Base-by-base conservation (phyloP, 2,797 vertebrate species). In the Decapterus maruadsi region DNA sequence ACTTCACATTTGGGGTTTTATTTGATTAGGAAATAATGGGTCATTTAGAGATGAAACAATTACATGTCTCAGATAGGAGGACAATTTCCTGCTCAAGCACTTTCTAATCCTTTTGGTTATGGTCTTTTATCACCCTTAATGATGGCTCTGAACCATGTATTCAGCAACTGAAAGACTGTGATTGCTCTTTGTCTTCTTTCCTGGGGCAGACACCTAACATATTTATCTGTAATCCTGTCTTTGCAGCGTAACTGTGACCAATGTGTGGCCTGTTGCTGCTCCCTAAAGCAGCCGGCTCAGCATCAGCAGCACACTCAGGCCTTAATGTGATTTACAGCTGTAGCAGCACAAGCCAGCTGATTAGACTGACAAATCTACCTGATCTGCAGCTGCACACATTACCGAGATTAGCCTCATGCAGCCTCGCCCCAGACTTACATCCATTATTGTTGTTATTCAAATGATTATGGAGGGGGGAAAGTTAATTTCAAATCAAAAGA, bases 161-260 rank as follows among this genome's bases (percentile, higher is more conserved):
- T 77, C 78, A 77, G 77, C 71, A 40, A 63, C 80, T 65, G 80
- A 82, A 72, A 73, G 81, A 83, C 78, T 77, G 77, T 63, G 83
- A 88, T 91, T 88, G 84, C 87, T 87, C 88, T 84, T 91, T 86
- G 85, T 89, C 90, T 81, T 86, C 77, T 86, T 80, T 85, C 87
- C 86, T 51, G 77, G 82, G 90, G 90, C 92, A 78, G 90, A 91
- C 90, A 90, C 89, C 91, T 90, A 89, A 91, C 90, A 89, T 91
- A 90, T 92, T 94, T 92, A 93, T 93, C 89, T 88, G 85, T 92
- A 93, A 95, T 94, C 91, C 77, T 91, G 89, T 93, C 89, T 85
- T 63, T 68, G 3, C 78, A 79, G 89, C 85, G 34, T 89, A 78
- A 80, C 92, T 80, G 92, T 94, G 93, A 93, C 94, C 92, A 90